Evolutionary conservation across 2,797 vertebrate genomes (phyloP), one percentile per base, ranked within the genome.

Genomic region (Argentina silus): DNA sequence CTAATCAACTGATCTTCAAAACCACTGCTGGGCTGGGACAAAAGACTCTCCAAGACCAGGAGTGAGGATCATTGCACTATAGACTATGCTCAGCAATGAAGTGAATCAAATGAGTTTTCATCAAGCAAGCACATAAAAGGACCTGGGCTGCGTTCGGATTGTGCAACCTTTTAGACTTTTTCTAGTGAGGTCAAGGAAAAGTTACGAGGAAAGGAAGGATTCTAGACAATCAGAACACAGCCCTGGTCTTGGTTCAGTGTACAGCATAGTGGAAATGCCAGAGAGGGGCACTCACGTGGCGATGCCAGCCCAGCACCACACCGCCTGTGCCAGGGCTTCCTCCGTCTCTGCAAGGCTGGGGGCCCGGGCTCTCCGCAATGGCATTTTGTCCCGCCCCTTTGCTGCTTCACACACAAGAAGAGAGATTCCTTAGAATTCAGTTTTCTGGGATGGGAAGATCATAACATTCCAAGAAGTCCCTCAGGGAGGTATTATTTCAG

Each of bases 261-360:
- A 36, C 27, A 36, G 27, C n/a, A n/a, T n/a, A 36, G 27, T 36
- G 27, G 1, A 36, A 36, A 36, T 4, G 6, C 12, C 19, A 23
- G 23, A 36, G 57, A 27, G 14, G 3, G 14, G 1, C 50, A 80
- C 92, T 84, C 81, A 98, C 98, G 93, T 94, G 85, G 94, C 83
- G 17, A 99, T 92, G 51, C 97, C 98, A 1, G 91, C 89, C 70
- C 95, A 98, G 63, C 94, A 91, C 97, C 97, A 99, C 57, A 97
- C 96, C 0, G 94, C 95, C 70, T 97, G 95, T 10, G 93, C 94
- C 67, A 99, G 87, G 15, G 93, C 90, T 78, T 94, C 95, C 75
- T 97, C 95, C 0, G 93, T 96, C 79, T 98, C 96, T 0, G 94
- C 93, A 78, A 97, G 86, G 75, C 94, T 93, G 0, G 83, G 90